phyloP scores from a whole-genome alignment of 2,113 vertebrate species.

The Heterotilapia buettikoferi region DNA sequence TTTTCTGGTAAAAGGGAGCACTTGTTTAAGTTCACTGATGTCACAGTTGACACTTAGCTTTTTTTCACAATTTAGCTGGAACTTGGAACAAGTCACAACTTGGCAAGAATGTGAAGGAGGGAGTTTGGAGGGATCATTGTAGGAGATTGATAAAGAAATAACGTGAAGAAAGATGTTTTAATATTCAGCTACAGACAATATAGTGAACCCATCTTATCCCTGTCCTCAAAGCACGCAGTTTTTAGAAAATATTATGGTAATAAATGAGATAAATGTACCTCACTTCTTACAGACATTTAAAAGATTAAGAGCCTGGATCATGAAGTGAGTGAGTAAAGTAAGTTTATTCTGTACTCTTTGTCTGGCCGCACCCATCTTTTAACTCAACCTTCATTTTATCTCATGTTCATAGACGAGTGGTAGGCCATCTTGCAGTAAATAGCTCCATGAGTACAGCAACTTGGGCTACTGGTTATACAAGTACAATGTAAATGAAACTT shows the following conservation, averaged over 20 bases:
- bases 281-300: neutral
- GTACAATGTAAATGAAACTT: neutral
- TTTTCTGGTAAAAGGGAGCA: constrained; percentile 17
- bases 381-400: neutral
- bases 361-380: rapidly evolving
- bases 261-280: rapidly evolving
- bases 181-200: neutral
- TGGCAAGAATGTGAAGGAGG: neutral
- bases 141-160: neutral
- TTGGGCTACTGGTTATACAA: rapidly evolving
- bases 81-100: constrained; percentile 17
- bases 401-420: rapidly evolving
- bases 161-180: neutral
- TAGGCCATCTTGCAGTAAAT: neutral
- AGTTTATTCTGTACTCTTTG: neutral
- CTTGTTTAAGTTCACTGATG: neutral
- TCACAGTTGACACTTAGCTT: neutral
- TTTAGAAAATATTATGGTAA: neutral
- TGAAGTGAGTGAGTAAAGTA: neutral
- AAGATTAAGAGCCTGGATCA: neutral
- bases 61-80: neutral
- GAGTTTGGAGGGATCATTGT: neutral
- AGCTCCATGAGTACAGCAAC: neutral
- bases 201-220: neutral
- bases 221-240: rapidly evolving